Evolutionary conservation across 2,113 vertebrate genomes (phyloP).

Genomic region (Paracanthobrama guichenoti): DNA sequence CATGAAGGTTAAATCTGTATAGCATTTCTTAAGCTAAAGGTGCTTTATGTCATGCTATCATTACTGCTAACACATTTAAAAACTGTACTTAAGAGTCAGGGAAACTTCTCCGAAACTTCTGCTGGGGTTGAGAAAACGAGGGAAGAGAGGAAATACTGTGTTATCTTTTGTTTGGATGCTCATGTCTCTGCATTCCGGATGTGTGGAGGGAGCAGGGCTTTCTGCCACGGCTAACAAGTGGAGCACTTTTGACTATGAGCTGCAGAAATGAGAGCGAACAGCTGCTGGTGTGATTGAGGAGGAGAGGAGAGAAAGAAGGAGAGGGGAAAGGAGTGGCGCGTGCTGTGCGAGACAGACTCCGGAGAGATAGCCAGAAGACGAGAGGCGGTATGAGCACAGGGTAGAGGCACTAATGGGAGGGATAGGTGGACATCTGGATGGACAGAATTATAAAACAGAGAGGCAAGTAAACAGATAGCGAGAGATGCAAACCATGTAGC

Average conservation of each 20-base stretch:
- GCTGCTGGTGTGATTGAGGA: constrained; percentile 59
- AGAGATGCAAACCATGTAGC: constrained; percentile 46
- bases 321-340: constrained; percentile 55
- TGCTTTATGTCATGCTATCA: background rate
- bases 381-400: constrained; percentile 21
- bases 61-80: background rate
- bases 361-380: constrained; percentile 62
- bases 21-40: constrained; percentile 52
- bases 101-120: constrained; percentile 57
- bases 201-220: constrained; percentile 61
- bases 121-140: constrained; percentile 54
- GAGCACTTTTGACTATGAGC: constrained; percentile 76
- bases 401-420: constrained; percentile 68
- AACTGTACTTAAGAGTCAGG: background rate
- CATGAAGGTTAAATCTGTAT: background rate
- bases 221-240: constrained; percentile 71
- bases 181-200: constrained; percentile 71
- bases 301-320: constrained; percentile 53
- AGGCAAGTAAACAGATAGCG: constrained; percentile 68
- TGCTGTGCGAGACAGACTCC: constrained; percentile 71
- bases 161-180: constrained; percentile 76
- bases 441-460: constrained; percentile 71
- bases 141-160: constrained; percentile 62
- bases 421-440: constrained; percentile 79
- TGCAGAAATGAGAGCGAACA: constrained; percentile 56